phyloP scores from a whole-genome alignment of 2,888 invertebrate genomes.

The Dasysyrphus tricinctus region DNA sequence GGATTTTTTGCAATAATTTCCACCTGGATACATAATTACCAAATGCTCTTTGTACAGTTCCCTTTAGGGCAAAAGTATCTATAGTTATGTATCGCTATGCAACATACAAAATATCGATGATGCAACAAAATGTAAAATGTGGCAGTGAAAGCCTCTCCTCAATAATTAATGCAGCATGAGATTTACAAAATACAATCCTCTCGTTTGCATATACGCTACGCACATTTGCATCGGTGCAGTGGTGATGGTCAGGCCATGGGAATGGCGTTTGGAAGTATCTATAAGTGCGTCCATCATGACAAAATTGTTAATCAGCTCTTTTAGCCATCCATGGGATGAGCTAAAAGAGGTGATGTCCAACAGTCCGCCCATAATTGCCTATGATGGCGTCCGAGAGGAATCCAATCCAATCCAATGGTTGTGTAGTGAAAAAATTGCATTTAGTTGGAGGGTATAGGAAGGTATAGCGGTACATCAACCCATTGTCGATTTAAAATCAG shows the following conservation, averaged over 20 bases:
- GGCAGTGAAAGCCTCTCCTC: not conserved
- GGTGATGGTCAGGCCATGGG: not conserved
- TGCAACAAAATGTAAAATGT: constrained; percentile 16
- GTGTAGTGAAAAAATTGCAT: constrained; percentile 25
- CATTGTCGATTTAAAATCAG: constrained; percentile 69
- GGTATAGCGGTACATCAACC: constrained; percentile 17
- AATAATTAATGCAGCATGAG: constrained; percentile 50
- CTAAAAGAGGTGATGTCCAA: constrained; percentile 29
- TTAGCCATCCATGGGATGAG: constrained; percentile 18
- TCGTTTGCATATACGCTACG: constrained; percentile 11
- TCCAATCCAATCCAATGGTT: constrained; percentile 43
- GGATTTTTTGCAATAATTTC: constrained; percentile 62
- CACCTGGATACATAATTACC: constrained; percentile 62
- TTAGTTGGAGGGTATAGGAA: not conserved
- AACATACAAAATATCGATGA: constrained; percentile 12
- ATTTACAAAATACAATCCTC: not conserved
- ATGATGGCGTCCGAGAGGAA: constrained; percentile 8
- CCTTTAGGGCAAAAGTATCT: not conserved
- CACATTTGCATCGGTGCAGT: constrained; percentile 52
- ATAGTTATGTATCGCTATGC: not conserved
- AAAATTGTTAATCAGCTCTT: constrained; percentile 43
- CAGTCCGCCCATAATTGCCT: constrained; percentile 64
- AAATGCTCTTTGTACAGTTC: constrained; percentile 50
- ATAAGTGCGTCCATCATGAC: constrained; percentile 24
- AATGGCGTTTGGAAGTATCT: constrained; percentile 27